Conservation (phyloP, 2,797 vertebrate species). For the Aselliscus stoliczkanus region DNA sequence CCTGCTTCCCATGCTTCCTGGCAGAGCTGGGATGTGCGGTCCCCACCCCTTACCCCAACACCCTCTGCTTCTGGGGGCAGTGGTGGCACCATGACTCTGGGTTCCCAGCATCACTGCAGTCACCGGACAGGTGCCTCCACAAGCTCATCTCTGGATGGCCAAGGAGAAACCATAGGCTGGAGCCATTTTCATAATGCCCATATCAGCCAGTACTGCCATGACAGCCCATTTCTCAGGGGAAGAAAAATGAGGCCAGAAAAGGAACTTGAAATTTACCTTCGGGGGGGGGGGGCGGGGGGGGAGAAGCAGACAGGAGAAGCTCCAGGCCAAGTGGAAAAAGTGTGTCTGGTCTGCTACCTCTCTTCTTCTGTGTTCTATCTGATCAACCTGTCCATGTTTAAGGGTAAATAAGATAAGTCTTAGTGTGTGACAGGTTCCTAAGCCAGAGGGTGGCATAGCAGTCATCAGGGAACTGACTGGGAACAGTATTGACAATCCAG, state of each 20-base stretch:
- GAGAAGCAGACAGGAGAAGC: neutral
- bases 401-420: neutral
- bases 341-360: neutral
- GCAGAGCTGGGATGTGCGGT: neutral
- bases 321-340: neutral
- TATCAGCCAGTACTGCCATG: neutral
- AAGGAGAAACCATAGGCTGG: neutral
- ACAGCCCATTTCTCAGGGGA: neutral
- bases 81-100: neutral
- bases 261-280: slow-evolving; percentile 15
- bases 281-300: too few relatives aligned
- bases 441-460: neutral
- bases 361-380: neutral
- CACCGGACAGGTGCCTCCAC: neutral
- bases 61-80: neutral
- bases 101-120: neutral
- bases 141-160: neutral
- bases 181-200: neutral
- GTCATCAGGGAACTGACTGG: neutral
- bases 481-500: neutral
- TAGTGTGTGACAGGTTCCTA: neutral
- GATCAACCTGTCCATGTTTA: neutral
- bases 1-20: neutral
- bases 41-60: neutral
- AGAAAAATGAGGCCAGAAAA: neutral